Percentiles rank a stretch among this genome's conserved stretches.
These are phyloP conservation scores for Agrochola litura DNA, from an alignment of 2,888 invertebrate species.

Conservation along the genomic window DNA sequence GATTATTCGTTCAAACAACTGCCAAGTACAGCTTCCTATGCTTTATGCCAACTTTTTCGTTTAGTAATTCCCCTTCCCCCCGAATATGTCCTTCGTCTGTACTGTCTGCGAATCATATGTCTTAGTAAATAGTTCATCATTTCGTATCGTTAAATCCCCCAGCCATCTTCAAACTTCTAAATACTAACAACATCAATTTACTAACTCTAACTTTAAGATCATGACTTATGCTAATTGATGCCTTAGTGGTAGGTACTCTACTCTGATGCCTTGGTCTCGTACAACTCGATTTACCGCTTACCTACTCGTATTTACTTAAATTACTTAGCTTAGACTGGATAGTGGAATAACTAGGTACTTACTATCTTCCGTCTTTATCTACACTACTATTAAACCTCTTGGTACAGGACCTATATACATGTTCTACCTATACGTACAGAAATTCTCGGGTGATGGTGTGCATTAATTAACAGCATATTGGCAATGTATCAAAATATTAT, in stretches of 20 bases:
- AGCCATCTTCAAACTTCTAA: conserved; percentile 25
- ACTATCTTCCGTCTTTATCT: conserved; percentile 5
- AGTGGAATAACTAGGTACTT: conserved; percentile 24
- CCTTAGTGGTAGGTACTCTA: conserved; percentile 28
- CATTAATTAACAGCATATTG: conserved; percentile 5
- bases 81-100: conserved; percentile 15
- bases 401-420: background rate
- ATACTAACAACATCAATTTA: conserved; percentile 32
- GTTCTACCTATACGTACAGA: background rate
- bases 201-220: conserved; percentile 38
- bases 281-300: conserved; percentile 47
- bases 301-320: conserved; percentile 50
- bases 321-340: conserved; percentile 39
- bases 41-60: conserved; percentile 38
- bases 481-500: conserved; percentile 21
- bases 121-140: conserved; percentile 27
- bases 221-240: conserved; percentile 53
- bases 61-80: background rate
- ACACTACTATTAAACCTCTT: conserved; percentile 14
- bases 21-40: conserved; percentile 37
- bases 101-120: conserved; percentile 9
- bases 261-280: conserved; percentile 27
- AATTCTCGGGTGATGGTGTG: background rate
- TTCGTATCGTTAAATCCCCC: conserved; percentile 5
- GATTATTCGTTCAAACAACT: conserved; percentile 22